Percentiles rank a stretch among this genome's conserved stretches.
phyloP scores from a whole-genome alignment of 1,140 invertebrate genomes.

The Cydia strobilella region DNA sequence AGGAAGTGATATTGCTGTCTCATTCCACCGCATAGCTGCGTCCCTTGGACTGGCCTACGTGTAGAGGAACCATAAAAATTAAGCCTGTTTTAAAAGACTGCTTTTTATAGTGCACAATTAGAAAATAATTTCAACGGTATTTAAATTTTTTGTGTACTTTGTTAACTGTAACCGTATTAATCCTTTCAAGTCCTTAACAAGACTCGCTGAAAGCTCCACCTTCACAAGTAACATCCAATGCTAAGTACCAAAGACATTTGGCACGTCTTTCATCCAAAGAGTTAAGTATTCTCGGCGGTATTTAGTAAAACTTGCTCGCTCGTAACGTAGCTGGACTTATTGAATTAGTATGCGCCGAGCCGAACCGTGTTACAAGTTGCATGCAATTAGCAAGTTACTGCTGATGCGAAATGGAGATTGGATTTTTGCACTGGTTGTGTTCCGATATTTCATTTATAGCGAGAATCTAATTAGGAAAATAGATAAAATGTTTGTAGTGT shows the following conservation, averaged over 20 bases:
- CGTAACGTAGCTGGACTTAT: conserved; percentile 51
- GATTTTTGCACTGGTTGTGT: background rate
- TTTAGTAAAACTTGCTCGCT: conserved; percentile 22
- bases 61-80: too few relatives aligned
- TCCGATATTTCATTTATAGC: background rate
- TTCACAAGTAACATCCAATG: background rate
- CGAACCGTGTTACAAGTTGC: conserved; percentile 25
- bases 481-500: too few relatives aligned
- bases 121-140: too few relatives aligned
- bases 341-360: conserved; percentile 53
- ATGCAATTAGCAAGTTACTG: conserved; percentile 16
- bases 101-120: too few relatives aligned
- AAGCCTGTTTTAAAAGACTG: too few relatives aligned
- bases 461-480: background rate
- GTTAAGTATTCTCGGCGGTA: background rate
- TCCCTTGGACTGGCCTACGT: too few relatives aligned
- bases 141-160: too few relatives aligned
- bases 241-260: conserved; percentile 17
- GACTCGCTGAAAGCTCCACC: too few relatives aligned
- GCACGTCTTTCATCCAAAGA: background rate
- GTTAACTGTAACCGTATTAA: background rate
- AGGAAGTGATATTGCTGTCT: too few relatives aligned
- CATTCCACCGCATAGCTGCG: too few relatives aligned
- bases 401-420: conserved; percentile 8
- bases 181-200: background rate